Evolutionary conservation across 2,113 vertebrate genomes (phyloP), one percentile per base, ranked within the genome.

Genomic region (Amazona guildingii): DNA sequence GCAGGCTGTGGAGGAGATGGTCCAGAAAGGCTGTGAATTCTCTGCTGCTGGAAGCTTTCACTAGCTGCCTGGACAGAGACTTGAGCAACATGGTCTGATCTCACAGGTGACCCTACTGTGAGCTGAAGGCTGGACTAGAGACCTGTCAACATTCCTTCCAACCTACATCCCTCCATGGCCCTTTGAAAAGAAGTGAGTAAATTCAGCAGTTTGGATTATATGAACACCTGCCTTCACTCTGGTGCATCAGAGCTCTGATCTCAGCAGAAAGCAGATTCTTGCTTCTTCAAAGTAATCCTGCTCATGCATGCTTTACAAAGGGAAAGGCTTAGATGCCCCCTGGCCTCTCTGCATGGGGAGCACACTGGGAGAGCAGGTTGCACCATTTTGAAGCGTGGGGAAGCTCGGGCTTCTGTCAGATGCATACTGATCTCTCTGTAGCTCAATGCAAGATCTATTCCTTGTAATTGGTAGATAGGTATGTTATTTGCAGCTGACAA

Each of bases 271-370:
- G 37, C 13, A 81, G 35, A 0, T 54, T 44, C 49, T 67, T 92
- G 18, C 35, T 51, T 75, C 90, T 81, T 78, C 57, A 21, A 41
- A 77, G 24, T 15, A 49, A 29, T 90, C 54, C 39, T 4, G 6
- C 17, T 67, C 39, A 14, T 18, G 6, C 0, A 0, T 46, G 46
- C 46, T 59, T 64, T 80, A 37, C 49, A 67, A 84, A 75, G 49
- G 28, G 2, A 5, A 52, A 61, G 62, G 39, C 4, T 6, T 27
- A 25, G 21, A 39, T 73, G 21, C 4, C 33, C 39, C 11, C 8
- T 0, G 0, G n/a, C 27, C 14, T 18, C 31, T 51, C n/a, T 69
- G 69, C 2, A 1, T 12, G 14, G 31, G n/a, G 63, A 90, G n/a
- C 20, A 57, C 33, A 19, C 35, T 23, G 29, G 46, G 18, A 83